Evolutionary conservation across 1,140 invertebrate species (phyloP), one percentile per base, ranked within the genome.

Genomic region (Brachionus calyciflorus): DNA sequence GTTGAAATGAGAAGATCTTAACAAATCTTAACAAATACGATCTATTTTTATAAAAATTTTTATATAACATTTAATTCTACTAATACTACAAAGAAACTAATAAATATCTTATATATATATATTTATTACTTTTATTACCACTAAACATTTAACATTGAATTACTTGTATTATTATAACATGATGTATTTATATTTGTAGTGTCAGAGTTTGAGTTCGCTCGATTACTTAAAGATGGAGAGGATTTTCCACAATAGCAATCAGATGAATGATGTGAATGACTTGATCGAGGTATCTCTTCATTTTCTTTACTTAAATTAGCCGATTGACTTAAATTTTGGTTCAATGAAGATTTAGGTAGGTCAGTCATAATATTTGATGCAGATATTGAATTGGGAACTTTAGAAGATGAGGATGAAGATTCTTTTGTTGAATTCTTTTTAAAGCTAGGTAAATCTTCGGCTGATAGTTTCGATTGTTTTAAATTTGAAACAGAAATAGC

Each of bases 161-260:
- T 37, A 60, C 55, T 60, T 60, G 55, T 60, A 33, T 19, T 37
- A 60, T 19, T 60, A 33, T 33, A 60, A 60, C 55, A 60, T 10
- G 55, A 37, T 17, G 55, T 10, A 60, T 30, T 60, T 37, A 33
- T 9, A 17, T 28, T 60, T 37, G 55, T 28, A 30, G 30, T 60
- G 33, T 55, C 33, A 55, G 53, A 28, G 24, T 30, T 55, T 6
- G 53, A 55, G 33, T 55, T 55, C 28, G 53, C 33, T 4, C 24
- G 14, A 1, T 5, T 3, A n/a, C 1, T 60, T 60, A 60, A 33
- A 7, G 26, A n/a, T 37, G 55, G 55, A n/a, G 55, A 60, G 9
- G 55, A 60, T 46, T 73, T 73, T 17, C 69, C 69, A 28, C 69
- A 73, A 53, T 73, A 73, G 30, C 69, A 73, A 55, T 73, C 51